phyloP scores from a whole-genome alignment of 1,140 invertebrate species.

The Tenebrio molitor region DNA sequence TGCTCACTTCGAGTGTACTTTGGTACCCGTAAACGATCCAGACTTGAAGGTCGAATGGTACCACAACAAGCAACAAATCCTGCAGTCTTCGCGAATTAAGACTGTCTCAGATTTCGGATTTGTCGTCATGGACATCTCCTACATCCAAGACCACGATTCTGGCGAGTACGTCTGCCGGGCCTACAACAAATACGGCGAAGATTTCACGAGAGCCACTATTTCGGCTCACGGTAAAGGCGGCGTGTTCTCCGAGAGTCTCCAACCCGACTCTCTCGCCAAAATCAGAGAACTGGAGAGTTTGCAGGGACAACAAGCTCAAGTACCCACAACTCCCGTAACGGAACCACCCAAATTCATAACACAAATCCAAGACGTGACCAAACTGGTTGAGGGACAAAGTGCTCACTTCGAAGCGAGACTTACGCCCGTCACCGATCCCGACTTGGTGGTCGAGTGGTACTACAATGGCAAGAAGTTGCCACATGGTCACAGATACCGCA shows the following conservation, averaged over 20 bases:
- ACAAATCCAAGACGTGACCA: constrained; percentile 85
- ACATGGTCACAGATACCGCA: constrained; percentile 93
- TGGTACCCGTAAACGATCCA: constrained; percentile 93
- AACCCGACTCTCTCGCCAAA: constrained; percentile 92
- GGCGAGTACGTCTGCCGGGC: constrained; percentile 94
- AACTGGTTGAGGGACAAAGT: constrained; percentile 91
- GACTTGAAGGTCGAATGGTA: constrained; percentile 97
- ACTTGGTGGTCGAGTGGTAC: constrained; percentile 95
- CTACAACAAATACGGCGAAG: constrained; percentile 92
- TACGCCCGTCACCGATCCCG: constrained; percentile 92
- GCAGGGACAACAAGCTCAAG: constrained; percentile 74
- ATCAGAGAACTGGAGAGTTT: constrained; percentile 90
- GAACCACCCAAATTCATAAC: constrained; percentile 93
- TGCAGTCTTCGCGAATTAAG: constrained; percentile 92
- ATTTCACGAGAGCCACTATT: constrained; percentile 86
- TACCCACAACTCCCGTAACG: constrained; percentile 75
- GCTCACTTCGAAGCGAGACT: constrained; percentile 94
- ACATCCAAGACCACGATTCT: constrained; percentile 92
- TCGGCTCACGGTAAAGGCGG: constrained; percentile 88
- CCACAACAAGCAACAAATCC: constrained; percentile 89
- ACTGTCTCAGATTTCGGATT: constrained; percentile 97
- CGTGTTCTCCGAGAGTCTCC: constrained; percentile 93
- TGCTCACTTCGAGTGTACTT: constrained; percentile 93
- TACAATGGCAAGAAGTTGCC: constrained; percentile 94
- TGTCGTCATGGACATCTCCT: constrained; percentile 95